phyloP scores from a whole-genome alignment of 2,888 invertebrate species.

The Apotomis capreana region DNA sequence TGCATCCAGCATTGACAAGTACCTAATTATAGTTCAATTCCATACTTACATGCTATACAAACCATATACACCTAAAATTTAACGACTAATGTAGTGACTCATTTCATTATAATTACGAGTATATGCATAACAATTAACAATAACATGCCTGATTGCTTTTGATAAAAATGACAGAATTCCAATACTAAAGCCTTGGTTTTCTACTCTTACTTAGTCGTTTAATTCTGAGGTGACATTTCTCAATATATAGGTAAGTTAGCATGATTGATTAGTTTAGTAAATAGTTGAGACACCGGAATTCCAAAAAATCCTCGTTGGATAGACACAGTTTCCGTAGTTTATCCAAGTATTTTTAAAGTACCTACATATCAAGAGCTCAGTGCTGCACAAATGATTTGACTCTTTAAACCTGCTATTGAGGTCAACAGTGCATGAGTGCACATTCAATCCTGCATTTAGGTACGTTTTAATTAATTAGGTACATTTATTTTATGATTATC shows the following conservation, averaged over 20 bases:
- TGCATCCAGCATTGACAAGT: constrained; percentile 40
- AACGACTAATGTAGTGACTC: neutral
- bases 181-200: no score
- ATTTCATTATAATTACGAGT: neutral
- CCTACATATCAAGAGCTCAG: no score
- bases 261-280: neutral
- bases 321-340: no score
- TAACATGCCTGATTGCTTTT: no score
- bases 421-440: no score
- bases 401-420: no score
- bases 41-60: constrained; percentile 7
- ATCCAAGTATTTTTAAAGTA: neutral
- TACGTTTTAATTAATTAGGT: no score
- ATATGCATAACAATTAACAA: no score
- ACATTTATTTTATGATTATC: no score
- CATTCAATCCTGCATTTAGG: no score
- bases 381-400: no score
- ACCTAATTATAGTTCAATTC: constrained; percentile 23
- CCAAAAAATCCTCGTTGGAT: neutral
- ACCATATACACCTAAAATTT: neutral
- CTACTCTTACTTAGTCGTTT: neutral
- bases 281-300: neutral
- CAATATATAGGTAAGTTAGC: neutral
- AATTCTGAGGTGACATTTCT: neutral
- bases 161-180: no score